A percentile compares a stretch with the other conserved stretches of the same genome.
phyloP scores from a whole-genome alignment of 2,113 vertebrate genomes.

The Anoura caudifer region DNA sequence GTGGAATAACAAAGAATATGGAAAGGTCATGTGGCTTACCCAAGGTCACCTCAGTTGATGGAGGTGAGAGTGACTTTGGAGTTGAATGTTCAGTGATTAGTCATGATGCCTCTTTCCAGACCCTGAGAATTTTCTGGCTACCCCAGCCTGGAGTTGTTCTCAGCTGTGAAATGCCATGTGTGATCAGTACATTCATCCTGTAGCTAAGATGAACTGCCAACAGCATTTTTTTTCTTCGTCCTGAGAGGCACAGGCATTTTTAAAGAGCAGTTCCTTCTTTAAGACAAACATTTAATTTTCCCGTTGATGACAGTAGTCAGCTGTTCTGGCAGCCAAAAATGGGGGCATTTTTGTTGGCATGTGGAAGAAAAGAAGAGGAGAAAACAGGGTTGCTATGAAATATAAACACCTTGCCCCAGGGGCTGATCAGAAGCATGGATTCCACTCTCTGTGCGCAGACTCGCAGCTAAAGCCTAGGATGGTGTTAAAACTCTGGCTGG shows the following conservation, averaged over 20 bases:
- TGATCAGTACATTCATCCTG: background rate
- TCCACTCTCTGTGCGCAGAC: background rate
- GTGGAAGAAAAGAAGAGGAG: slow-evolving; percentile 23
- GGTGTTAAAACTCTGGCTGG: background rate
- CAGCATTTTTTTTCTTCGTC: background rate
- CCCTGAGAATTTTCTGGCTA: background rate
- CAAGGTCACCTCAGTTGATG: background rate
- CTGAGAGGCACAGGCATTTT: background rate
- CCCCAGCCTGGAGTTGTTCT: background rate
- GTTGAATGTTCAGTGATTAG: background rate
- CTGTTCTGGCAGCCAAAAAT: slow-evolving; percentile 31
- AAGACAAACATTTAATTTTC: slow-evolving; percentile 42
- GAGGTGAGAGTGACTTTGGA: background rate
- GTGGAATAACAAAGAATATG: background rate
- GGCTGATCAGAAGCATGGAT: slow-evolving; percentile 1
- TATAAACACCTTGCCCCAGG: background rate
- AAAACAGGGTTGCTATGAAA: background rate
- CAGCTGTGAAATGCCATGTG: background rate
- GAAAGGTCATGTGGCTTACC: background rate
- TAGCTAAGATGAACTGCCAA: slow-evolving; percentile 7
- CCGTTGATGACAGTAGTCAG: slow-evolving; percentile 9
- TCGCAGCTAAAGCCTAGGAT: background rate
- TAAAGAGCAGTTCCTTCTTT: slow-evolving; percentile 17
- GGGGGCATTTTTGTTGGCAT: slow-evolving; percentile 48
- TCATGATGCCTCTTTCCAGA: background rate